These are phyloP conservation scores for Apis mellifera DNA, from an alignment of 1,140 invertebrate genomes.

Conservation along the genomic window DNA sequence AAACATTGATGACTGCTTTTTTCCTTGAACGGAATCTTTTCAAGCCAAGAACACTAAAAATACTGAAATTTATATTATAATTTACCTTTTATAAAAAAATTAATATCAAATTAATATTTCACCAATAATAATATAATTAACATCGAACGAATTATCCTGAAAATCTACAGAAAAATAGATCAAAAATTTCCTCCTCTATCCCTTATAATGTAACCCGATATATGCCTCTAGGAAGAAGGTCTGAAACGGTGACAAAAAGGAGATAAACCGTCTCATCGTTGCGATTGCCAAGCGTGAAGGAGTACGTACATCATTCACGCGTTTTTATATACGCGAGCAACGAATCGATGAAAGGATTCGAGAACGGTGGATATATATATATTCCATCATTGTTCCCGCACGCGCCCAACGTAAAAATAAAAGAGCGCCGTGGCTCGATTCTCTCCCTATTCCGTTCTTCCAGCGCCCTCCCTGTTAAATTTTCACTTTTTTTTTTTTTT, in stretches of 20 bases:
- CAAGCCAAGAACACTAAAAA: too few species aligned
- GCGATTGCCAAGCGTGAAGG: conserved; percentile 60
- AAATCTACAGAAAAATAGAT: too few species aligned
- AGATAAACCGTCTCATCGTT: conserved; percentile 9
- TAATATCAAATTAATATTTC: too few species aligned
- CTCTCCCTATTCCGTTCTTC: background rate
- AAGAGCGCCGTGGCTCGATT: conserved; percentile 20
- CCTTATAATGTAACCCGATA: background rate
- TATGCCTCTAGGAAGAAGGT: background rate
- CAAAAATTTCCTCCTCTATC: too few species aligned
- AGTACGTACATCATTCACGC: conserved; percentile 13
- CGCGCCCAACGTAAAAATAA: conserved; percentile 50
- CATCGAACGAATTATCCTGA: background rate
- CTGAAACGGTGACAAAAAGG: background rate
- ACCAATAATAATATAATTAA: background rate
- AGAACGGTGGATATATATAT: background rate
- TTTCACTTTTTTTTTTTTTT: conserved; percentile 65
- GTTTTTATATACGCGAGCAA: conserved; percentile 22
- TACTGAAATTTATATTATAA: too few species aligned
- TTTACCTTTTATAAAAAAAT: too few species aligned
- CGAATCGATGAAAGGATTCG: conserved; percentile 55
- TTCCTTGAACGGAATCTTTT: background rate
- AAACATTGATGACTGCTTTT: conserved; percentile 16
- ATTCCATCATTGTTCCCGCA: conserved; percentile 30
- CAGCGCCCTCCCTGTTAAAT: conserved; percentile 56